Conservation (phyloP, 2,888 invertebrate species). For the Rhyacophila evoluta region DNA sequence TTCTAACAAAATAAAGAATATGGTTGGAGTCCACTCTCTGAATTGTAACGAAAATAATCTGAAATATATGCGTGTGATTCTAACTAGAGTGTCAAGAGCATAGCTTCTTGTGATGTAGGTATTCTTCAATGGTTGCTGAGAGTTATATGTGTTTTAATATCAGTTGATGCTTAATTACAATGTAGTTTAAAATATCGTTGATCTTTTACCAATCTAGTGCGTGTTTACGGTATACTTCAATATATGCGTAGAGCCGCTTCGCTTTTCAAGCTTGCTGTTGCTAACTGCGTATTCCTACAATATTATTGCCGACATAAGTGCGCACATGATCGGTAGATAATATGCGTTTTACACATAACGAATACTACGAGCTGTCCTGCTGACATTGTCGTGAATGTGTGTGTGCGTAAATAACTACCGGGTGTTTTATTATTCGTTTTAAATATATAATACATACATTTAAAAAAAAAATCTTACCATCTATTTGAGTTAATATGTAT, state of each 20-base stretch:
- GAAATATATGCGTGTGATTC: too few species aligned
- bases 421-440: too few species aligned
- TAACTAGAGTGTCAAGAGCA: too few species aligned
- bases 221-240: not conserved
- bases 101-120: too few species aligned
- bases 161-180: not conserved
- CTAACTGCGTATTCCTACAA: not conserved
- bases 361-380: not conserved
- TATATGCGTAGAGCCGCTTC: not conserved
- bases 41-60: too few species aligned
- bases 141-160: not conserved
- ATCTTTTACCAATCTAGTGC: not conserved
- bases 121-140: too few species aligned
- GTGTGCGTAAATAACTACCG: slow-evolving; percentile 7
- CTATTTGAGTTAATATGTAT: too few species aligned
- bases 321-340: not conserved
- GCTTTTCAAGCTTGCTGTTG: not conserved
- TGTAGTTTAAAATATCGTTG: not conserved
- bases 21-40: too few species aligned
- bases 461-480: too few species aligned
- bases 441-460: too few species aligned
- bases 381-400: not conserved
- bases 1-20: too few species aligned
- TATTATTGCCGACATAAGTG: not conserved
- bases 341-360: slow-evolving; percentile 9